Percentiles rank a stretch among this genome's conserved stretches.
These are phyloP conservation scores for Machimus atricapillus DNA, from an alignment of 2,888 invertebrate species.

Conservation along the genomic window DNA sequence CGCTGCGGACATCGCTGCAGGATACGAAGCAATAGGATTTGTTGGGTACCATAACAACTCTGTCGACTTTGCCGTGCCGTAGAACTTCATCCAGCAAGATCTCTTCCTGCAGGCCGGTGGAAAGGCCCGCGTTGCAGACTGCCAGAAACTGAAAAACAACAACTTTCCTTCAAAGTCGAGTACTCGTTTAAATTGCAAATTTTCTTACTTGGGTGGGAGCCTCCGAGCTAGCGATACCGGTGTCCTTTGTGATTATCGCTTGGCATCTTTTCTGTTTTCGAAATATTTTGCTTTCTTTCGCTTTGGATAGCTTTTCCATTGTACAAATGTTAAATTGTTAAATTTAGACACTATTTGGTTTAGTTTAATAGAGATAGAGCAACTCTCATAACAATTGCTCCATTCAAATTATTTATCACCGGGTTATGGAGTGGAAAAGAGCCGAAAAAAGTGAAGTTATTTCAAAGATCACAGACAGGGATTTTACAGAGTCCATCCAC, in stretches of 20 bases:
- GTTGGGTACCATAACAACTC: conserved; percentile 75
- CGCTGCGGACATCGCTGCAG: conserved; percentile 65
- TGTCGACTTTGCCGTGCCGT: conserved; percentile 66
- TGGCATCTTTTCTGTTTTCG: conserved; percentile 63
- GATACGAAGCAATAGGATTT: conserved; percentile 83
- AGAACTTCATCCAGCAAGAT: conserved; percentile 66
- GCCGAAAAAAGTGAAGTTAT: no score
- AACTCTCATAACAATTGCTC: background rate
- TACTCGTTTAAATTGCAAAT: background rate
- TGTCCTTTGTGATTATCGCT: conserved; percentile 62
- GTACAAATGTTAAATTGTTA: background rate
- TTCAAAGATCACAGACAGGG: no score
- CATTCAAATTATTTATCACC: background rate
- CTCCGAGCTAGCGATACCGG: conserved; percentile 56
- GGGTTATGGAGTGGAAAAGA: no score
- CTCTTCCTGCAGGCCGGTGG: conserved; percentile 77
- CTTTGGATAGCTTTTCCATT: conserved; percentile 49
- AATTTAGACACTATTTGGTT: background rate
- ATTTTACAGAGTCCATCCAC: no score
- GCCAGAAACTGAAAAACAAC: conserved; percentile 50
- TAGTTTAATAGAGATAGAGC: no score
- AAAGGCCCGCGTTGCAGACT: conserved; percentile 89
- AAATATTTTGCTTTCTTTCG: conserved; percentile 56
- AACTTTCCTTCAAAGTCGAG: background rate
- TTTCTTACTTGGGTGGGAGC: conserved; percentile 57